Conservation (phyloP, 2,888 invertebrate genomes). For the Hylaea fasciaria region DNA sequence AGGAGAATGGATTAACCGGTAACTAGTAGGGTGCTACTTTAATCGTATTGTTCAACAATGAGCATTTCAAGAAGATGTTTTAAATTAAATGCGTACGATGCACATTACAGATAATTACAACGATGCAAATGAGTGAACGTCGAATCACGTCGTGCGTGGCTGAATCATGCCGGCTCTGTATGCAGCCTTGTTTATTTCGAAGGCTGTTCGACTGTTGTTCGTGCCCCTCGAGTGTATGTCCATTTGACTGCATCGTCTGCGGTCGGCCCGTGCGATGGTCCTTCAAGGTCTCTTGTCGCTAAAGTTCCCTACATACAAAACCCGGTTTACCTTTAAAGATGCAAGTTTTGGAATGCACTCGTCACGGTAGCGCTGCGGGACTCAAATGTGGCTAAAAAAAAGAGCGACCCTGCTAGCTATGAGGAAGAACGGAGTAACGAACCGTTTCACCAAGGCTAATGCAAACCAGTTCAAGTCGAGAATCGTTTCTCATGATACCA, state of each 20-base stretch:
- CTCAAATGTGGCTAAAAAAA: conserved; percentile 46
- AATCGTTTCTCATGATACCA: conserved; percentile 35
- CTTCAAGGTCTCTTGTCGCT: conserved; percentile 58
- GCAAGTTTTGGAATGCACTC: conserved; percentile 56
- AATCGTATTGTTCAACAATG: background rate
- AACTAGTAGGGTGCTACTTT: conserved; percentile 41
- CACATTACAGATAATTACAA: conserved; percentile 53
- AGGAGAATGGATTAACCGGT: conserved; percentile 53
- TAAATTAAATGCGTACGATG: conserved; percentile 47
- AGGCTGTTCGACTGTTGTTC: conserved; percentile 48
- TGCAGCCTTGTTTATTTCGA: conserved; percentile 66
- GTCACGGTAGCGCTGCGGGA: conserved; percentile 48
- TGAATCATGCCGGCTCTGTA: conserved; percentile 55
- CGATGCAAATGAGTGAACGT: conserved; percentile 57
- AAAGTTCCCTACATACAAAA: conserved; percentile 62
- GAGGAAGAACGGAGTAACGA: conserved; percentile 57
- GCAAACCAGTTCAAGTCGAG: conserved; percentile 38
- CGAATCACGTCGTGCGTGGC: conserved; percentile 51
- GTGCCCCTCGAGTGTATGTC: conserved; percentile 54
- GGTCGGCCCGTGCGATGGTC: conserved; percentile 65
- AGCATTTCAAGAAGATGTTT: conserved; percentile 2
- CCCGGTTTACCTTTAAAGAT: conserved; percentile 71
- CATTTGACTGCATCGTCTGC: conserved; percentile 63
- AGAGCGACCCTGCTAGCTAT: conserved; percentile 47
- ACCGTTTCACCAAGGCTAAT: conserved; percentile 42